Conservation (phyloP, 2,888 invertebrate species). For the Stenolophus ochropezus region DNA sequence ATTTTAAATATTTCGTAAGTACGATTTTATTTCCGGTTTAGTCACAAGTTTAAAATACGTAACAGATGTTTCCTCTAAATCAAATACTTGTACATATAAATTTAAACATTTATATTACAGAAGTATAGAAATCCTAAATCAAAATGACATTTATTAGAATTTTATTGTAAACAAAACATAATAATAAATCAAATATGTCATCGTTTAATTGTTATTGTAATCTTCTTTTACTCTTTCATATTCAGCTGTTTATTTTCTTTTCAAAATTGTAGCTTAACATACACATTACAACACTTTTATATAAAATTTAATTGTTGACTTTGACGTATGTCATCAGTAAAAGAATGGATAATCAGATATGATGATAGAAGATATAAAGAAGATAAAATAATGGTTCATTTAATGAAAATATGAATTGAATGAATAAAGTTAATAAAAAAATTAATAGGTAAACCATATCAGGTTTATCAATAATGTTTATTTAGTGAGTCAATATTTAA, state of each 20-base stretch:
- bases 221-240: not conserved
- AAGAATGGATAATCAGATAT: not conserved
- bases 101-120: not conserved
- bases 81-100: too few relatives aligned
- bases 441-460: constrained; percentile 3
- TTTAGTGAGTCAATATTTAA: not conserved
- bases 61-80: too few relatives aligned
- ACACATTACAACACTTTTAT: not conserved
- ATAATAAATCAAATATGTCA: constrained; percentile 9
- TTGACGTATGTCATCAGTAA: not conserved
- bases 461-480: constrained; percentile 9
- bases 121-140: not conserved
- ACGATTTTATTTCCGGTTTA: too few relatives aligned
- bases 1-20: too few relatives aligned
- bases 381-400: not conserved
- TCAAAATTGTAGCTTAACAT: not conserved
- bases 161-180: too few relatives aligned
- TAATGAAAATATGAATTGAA: not conserved
- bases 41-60: too few relatives aligned
- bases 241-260: not conserved
- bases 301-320: not conserved
- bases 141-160: not conserved
- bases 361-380: not conserved
- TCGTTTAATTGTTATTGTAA: not conserved
- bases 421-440: constrained; percentile 15